Percentiles rank a stretch among this genome's conserved stretches.
These are phyloP conservation scores for Polylopha cassiicola DNA, from an alignment of 2,888 invertebrate genomes.

Conservation along the genomic window DNA sequence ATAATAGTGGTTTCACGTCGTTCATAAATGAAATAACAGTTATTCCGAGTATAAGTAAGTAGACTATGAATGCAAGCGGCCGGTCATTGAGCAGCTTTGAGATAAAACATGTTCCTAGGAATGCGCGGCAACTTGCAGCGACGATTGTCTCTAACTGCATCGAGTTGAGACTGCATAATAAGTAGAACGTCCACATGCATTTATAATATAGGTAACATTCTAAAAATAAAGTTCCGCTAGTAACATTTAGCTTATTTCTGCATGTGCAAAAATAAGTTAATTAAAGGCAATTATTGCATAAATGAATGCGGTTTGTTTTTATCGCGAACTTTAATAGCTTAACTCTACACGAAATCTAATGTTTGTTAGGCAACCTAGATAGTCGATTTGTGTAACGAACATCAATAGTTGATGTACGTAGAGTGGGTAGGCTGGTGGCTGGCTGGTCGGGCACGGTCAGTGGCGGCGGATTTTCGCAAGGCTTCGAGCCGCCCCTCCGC, in stretches of 20 bases:
- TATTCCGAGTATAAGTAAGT: constrained; percentile 9
- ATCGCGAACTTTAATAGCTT: constrained; percentile 8
- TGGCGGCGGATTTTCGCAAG: constrained; percentile 64
- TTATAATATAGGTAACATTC: constrained; percentile 11
- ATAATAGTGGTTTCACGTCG: constrained; percentile 5
- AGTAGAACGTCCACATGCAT: constrained; percentile 16
- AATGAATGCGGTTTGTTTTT: too few relatives aligned
- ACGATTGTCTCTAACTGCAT: constrained; percentile 19
- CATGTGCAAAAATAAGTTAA: too few relatives aligned
- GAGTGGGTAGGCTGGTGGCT: constrained; percentile 22
- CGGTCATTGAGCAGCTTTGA: constrained; percentile 42
- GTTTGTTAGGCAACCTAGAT: constrained; percentile 9
- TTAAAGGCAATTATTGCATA: too few relatives aligned
- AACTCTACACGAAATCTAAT: constrained; percentile 4
- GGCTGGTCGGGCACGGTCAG: constrained; percentile 29
- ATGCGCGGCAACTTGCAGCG: constrained; percentile 39
- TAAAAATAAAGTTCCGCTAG: too few relatives aligned
- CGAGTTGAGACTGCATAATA: constrained; percentile 22
- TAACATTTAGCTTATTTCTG: too few relatives aligned
- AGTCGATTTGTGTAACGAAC: constrained; percentile 14
- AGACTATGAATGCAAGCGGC: constrained; percentile 26
- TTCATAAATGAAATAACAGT: constrained; percentile 14
- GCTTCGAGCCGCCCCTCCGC: constrained; percentile 48
- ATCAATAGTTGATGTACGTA: constrained; percentile 21
- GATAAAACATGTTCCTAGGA: constrained; percentile 63